Evolutionary conservation across 92 coral and sea anemone species (phyloP), one percentile per base, ranked within the genome.

Genomic region (Zoanthus sansibaricus): DNA sequence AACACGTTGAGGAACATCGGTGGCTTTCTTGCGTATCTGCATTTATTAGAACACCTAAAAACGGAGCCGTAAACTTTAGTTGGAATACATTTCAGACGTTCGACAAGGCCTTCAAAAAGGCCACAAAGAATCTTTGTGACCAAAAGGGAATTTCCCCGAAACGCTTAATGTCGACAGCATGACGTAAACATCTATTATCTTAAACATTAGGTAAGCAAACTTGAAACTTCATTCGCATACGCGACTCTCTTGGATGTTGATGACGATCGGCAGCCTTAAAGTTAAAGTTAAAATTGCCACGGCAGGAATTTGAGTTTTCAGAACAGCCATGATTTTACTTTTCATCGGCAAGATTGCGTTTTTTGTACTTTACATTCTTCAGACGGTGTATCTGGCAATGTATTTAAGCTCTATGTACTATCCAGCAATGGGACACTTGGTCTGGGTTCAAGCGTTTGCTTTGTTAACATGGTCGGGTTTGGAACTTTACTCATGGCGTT

Each of bases 321-420:
- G 25, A 62, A 46, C 55, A 16, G 18, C 58, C 78, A 74, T 47
- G 78, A 47, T 74, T 46, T 45, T 32, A 17, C 20, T 46, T 18
- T 46, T 56, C 47, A 45, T 74, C 9, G 84, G 84, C 42, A 62
- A 58, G 20, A 4, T 56, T 13, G 44, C n/a, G 20, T 79, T 79
- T 79, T 3, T 17, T 66, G 31, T 11, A 46, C 16, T 79, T 20
- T 79, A 79, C 49, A 33, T 45, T 48, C 11, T 64, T n/a, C 84
- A 79, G 14, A 45, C 62, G 73, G 15, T 25, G 49, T 79, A 12
- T n/a, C 58, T 79, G 54, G 84, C 74, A 17, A 44, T 17, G 49
- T 79, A 79, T 45, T n/a, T 79, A 12, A 33, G n/a, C 59, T 8
- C n/a, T 44, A 18, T 79, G 42, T 79, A 79, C 46, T 0, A 13